phyloP scores from a whole-genome alignment of 1,140 invertebrate species.

The Tetragnatha versicolor region DNA sequence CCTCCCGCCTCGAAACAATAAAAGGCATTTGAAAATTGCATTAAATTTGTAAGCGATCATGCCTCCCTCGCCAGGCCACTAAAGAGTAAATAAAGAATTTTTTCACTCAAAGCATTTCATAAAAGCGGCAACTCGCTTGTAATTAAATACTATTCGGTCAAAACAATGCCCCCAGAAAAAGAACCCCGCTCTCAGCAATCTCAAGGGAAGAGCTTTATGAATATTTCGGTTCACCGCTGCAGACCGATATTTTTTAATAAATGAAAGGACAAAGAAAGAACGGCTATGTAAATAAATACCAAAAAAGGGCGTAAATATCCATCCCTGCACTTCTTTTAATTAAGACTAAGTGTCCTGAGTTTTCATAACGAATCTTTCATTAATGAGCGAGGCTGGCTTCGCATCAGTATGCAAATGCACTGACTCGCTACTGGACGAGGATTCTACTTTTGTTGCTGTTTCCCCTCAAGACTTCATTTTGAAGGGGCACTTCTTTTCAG shows the following conservation, averaged over 20 bases:
- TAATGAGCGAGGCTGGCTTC: conserved; percentile 16
- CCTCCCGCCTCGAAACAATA: too few relatives aligned
- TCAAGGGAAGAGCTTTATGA: too few relatives aligned
- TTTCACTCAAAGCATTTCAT: conserved; percentile 19
- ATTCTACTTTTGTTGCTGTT: too few relatives aligned
- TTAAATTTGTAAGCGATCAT: conserved; percentile 2
- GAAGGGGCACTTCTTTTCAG: too few relatives aligned
- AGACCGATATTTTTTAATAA: conserved; percentile 17
- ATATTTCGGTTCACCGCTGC: conserved; percentile 12
- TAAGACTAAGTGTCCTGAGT: conserved; percentile 28
- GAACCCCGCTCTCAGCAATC: background rate
- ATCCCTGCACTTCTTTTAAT: conserved; percentile 38
- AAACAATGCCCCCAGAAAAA: conserved; percentile 24
- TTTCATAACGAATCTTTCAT: conserved; percentile 18
- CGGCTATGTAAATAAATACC: too few relatives aligned
- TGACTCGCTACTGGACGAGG: too few relatives aligned
- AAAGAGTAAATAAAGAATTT: background rate
- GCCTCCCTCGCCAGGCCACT: background rate
- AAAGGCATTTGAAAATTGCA: conserved; percentile 4
- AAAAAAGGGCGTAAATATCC: conserved; percentile 29
- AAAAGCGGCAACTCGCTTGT: conserved; percentile 4
- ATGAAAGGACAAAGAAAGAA: conserved; percentile 11
- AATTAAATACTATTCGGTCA: conserved; percentile 27
- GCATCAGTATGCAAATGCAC: conserved; percentile 36
- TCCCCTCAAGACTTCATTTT: too few relatives aligned